Evolutionary conservation across 2,113 vertebrate species (phyloP).

Genomic region (Gadus macrocephalus): DNA sequence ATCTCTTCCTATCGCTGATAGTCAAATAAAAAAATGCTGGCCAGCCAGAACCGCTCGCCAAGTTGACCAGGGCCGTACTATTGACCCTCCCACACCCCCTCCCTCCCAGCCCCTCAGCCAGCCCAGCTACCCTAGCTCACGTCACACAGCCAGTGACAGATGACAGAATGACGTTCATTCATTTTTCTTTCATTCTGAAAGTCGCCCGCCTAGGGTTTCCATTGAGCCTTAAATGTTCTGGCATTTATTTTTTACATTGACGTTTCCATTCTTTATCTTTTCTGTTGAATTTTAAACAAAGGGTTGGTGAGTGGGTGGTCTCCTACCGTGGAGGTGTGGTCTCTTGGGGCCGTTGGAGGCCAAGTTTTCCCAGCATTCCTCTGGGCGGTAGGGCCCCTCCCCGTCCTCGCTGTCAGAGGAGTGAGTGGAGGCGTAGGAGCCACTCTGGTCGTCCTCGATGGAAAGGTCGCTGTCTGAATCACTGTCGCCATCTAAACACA

Average conservation of each 20-base stretch:
- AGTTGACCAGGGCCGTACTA: no score
- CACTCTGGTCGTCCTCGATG: conserved; percentile 87
- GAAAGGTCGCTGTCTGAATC: conserved; percentile 93
- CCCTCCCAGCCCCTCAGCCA: no score
- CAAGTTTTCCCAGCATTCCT: conserved; percentile 83
- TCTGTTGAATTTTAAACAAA: no score
- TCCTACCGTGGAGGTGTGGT: conserved; percentile 50
- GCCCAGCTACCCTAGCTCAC: no score
- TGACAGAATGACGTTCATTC: not conserved
- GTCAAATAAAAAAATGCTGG: no score
- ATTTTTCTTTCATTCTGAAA: no score
- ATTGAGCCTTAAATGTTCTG: not conserved
- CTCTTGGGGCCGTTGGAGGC: conserved; percentile 61
- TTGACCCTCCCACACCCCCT: no score
- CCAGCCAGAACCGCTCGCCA: no score
- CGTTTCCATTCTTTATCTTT: not conserved
- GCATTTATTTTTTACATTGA: not conserved
- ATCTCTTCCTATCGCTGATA: no score
- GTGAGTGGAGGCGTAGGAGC: conserved; percentile 86
- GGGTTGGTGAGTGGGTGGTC: not conserved
- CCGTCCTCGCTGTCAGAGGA: conserved; percentile 92
- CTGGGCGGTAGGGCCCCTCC: conserved; percentile 70
- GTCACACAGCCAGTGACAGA: conserved; percentile 12
- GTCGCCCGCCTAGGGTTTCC: no score
- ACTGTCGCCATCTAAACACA: conserved; percentile 75